Conservation (phyloP, 2,797 vertebrate species). For the Coluber constrictor region DNA sequence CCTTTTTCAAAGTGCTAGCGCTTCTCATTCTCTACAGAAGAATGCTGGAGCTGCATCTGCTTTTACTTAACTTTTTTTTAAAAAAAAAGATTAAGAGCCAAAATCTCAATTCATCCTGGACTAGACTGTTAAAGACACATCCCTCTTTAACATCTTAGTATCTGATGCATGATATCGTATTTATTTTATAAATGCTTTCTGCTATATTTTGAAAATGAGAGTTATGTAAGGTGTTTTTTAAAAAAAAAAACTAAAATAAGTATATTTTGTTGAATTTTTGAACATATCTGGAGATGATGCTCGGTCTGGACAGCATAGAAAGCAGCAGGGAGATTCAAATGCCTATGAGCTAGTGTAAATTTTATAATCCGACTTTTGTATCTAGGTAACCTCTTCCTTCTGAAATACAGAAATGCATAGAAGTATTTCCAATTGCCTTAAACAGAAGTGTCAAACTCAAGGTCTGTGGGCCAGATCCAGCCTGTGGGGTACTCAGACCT, state of each 20-base stretch:
- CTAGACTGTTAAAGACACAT: neutral
- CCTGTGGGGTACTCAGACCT: no score
- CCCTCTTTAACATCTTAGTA: neutral
- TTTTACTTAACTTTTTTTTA: neutral
- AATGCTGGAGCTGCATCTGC: conserved; percentile 40
- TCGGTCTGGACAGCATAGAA: neutral
- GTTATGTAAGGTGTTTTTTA: neutral
- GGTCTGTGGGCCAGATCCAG: no score
- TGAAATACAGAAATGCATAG: neutral
- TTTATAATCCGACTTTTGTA: neutral
- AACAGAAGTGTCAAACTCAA: neutral
- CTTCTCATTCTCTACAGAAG: neutral
- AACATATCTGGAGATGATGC: neutral
- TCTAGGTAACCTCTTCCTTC: neutral
- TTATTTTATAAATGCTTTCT: neutral
- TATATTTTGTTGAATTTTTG: neutral
- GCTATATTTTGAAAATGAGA: neutral
- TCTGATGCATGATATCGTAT: neutral
- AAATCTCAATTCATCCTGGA: neutral
- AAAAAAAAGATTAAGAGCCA: neutral
- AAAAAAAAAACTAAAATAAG: neutral
- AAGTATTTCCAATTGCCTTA: neutral
- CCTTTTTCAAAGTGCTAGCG: neutral
- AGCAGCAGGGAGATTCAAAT: neutral
- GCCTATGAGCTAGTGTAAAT: neutral